Conservation (phyloP, 23 tunicate species). For the Halocynthia aurantium region DNA sequence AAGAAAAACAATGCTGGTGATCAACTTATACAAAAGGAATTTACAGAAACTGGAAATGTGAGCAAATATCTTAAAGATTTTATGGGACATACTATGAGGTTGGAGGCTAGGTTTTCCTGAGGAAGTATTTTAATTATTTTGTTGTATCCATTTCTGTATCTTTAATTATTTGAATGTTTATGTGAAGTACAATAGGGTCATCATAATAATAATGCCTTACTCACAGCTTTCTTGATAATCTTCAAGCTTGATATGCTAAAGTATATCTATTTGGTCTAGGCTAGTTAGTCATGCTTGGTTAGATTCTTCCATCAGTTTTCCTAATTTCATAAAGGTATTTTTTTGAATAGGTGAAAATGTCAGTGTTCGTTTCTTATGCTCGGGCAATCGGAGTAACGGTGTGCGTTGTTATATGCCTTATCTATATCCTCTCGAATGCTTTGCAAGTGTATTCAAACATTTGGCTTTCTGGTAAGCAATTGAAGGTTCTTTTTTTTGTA, state of each 20-base stretch:
- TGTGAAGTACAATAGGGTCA: too few relatives aligned
- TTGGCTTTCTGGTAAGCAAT: constrained; percentile 78
- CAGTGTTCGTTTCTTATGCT: constrained; percentile 70
- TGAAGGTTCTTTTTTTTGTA: background rate
- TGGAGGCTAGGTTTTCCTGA: background rate
- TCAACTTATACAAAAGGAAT: constrained; percentile 42
- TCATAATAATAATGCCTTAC: too few relatives aligned
- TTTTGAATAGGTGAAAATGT: constrained; percentile 42
- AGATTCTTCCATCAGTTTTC: too few relatives aligned
- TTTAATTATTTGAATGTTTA: background rate
- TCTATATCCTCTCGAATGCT: constrained; percentile 56
- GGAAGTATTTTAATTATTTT: background rate
- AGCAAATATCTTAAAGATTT: background rate
- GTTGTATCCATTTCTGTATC: background rate
- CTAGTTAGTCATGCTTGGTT: too few relatives aligned
- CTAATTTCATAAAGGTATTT: too few relatives aligned
- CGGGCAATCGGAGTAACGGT: constrained; percentile 51
- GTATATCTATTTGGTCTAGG: too few relatives aligned
- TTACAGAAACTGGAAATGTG: constrained; percentile 72
- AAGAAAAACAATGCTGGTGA: constrained; percentile 20
- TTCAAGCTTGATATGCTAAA: too few relatives aligned
- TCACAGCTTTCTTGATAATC: too few relatives aligned
- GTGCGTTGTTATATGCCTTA: constrained; percentile 27
- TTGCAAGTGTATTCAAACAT: constrained; percentile 66
- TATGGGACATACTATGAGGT: too few relatives aligned